Conservation (phyloP, 2,113 vertebrate species). For the Acrocephalus arundinaceus region DNA sequence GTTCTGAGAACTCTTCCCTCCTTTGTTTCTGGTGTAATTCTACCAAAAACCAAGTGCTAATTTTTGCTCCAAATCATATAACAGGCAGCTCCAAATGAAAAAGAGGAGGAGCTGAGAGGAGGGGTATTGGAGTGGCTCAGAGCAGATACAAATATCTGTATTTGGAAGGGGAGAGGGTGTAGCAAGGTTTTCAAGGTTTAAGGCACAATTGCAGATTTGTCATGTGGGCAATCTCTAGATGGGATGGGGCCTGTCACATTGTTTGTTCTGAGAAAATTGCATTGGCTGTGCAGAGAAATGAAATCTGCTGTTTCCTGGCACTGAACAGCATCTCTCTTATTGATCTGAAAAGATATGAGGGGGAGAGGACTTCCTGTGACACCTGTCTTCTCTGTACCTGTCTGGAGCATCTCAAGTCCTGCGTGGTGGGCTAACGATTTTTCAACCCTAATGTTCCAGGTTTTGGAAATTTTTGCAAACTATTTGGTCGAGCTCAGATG, state of each 20-base stretch:
- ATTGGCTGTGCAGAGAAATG: not conserved
- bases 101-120: not conserved
- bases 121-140: not conserved
- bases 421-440: fast-evolving
- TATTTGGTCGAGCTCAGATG: not conserved
- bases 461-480: not conserved
- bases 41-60: not conserved
- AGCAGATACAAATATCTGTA: not conserved
- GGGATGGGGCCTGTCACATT: not conserved
- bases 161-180: not conserved
- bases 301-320: not conserved
- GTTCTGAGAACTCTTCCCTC: not conserved
- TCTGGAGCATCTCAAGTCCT: not conserved
- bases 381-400: not conserved
- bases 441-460: not conserved
- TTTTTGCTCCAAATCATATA: not conserved
- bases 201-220: not conserved
- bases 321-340: not conserved
- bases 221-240: not conserved
- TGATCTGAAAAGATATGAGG: not conserved
- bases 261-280: constrained; percentile 2
- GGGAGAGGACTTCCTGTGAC: not conserved
- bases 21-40: not conserved
- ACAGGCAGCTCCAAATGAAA: not conserved
- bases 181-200: not conserved